Evolutionary conservation across 2,797 vertebrate species (phyloP), one percentile per base, ranked within the genome.

Genomic region (Liparis tanakae): DNA sequence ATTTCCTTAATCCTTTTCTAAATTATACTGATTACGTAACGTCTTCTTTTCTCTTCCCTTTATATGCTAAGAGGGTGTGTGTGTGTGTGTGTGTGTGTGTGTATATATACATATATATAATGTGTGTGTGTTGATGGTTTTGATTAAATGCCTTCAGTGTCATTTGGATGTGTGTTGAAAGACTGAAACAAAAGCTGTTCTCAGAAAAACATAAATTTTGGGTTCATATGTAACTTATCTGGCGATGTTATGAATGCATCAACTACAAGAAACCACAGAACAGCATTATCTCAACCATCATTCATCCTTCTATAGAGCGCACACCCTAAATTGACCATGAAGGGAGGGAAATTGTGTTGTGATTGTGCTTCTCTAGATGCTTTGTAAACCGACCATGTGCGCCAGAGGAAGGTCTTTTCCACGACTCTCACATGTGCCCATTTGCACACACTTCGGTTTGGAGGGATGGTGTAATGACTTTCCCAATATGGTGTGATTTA

Each of bases 401-500:
- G 43, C 44, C 56, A 44, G 62, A 73, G 57, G 30, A 79, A 72
- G 62, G 17, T 12, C 18, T 83, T 83, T 69, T 46, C 67, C 20
- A 44, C 34, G 46, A 20, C 34, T 50, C 58, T 57, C 66, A 55
- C 80, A 61, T 56, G 36, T 41, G 30, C 55, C 54, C 68, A 50
- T 20, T 6, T 30, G 63, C 43, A 39, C 77, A 67, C 46, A 56
- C 62, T 57, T 33, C 48, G 37, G 72, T 56, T 70, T 62, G 17
- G 66, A 69, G 41, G 65, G 61, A 74, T 72, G 69, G 44, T 25
- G n/a, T 74, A 80, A 81, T 85, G 72, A 60, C 67, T 79, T 79
- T 80, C 55, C 37, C 56, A 67, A 83, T 85, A 74, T 67, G 54
- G 18, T 78, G 67, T 89, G 84, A 87, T 91, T 92, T 85, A 89